Evolutionary conservation across 2,797 vertebrate genomes (phyloP).

Genomic region (Anabas testudineus): DNA sequence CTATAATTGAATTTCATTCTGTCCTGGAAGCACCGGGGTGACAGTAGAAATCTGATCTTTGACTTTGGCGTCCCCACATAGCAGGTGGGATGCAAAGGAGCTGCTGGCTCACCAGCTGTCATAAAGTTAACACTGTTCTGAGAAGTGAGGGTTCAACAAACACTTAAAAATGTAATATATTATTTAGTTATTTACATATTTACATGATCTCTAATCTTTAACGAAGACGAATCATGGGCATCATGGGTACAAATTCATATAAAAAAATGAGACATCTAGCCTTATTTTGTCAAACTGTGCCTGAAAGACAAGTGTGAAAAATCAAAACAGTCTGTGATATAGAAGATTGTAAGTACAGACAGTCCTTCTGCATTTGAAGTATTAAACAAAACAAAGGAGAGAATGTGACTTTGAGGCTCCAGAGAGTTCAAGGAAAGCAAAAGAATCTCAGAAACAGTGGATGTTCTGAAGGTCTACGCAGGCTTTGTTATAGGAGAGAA

Average conservation of each 20-base stretch:
- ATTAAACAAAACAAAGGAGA: background rate
- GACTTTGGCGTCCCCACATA: conserved; percentile 53
- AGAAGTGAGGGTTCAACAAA: background rate
- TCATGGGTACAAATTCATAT: background rate
- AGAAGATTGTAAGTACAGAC: background rate
- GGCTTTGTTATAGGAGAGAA: conserved; percentile 24
- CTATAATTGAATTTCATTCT: conserved; percentile 70
- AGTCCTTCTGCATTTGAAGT: conserved; percentile 3
- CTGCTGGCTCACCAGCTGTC: conserved; percentile 57
- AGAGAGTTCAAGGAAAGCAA: conserved; percentile 13
- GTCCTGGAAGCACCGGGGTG: conserved; percentile 27
- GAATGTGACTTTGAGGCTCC: conserved; percentile 1
- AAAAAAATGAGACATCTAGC: background rate
- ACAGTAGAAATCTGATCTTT: conserved; percentile 64
- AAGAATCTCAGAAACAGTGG: background rate
- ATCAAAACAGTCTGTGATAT: conserved; percentile 14
- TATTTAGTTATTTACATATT: background rate
- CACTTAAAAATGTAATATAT: background rate
- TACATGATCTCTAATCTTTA: background rate
- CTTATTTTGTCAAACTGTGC: background rate
- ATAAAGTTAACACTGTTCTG: conserved; percentile 19
- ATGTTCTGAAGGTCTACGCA: background rate
- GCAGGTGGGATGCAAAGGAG: conserved; percentile 50
- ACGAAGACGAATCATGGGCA: background rate
- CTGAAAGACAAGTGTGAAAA: conserved; percentile 4